phyloP scores from a whole-genome alignment of 2,113 vertebrate species.

The Isichthys henryi region DNA sequence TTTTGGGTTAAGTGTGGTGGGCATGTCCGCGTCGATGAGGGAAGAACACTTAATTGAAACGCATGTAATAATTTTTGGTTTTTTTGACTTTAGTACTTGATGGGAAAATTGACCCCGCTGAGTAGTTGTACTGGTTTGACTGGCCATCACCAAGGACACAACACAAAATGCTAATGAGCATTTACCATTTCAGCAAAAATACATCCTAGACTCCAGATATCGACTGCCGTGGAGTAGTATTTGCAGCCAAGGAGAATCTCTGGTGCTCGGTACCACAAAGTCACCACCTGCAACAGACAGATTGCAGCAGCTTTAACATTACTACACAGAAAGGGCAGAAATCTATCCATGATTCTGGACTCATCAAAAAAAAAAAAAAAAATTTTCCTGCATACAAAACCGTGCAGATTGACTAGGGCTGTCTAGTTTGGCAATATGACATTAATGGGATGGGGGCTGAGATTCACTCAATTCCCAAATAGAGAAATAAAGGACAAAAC shows the following conservation, averaged over 20 bases:
- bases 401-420: not conserved
- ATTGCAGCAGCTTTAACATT: not conserved
- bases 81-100: not conserved
- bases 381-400: not conserved
- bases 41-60: not conserved
- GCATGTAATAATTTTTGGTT: not conserved
- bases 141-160: not conserved
- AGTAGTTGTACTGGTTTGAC: not conserved
- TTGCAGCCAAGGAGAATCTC: constrained; percentile 94
- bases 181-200: constrained; percentile 95
- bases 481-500: not conserved
- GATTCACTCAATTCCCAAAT: not conserved
- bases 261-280: constrained; percentile 89
- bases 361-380: not conserved
- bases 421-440: not conserved
- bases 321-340: not conserved
- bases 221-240: constrained; percentile 91
- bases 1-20: not conserved
- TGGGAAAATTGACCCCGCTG: not conserved
- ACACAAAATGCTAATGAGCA: not conserved
- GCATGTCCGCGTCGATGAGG: not conserved
- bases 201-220: constrained; percentile 93
- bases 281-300: constrained; percentile 71
- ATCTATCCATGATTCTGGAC: not conserved
- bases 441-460: not conserved